These are phyloP conservation scores for Gallinago stenura DNA, from an alignment of 2,797 vertebrate species.

Conservation along the genomic window DNA sequence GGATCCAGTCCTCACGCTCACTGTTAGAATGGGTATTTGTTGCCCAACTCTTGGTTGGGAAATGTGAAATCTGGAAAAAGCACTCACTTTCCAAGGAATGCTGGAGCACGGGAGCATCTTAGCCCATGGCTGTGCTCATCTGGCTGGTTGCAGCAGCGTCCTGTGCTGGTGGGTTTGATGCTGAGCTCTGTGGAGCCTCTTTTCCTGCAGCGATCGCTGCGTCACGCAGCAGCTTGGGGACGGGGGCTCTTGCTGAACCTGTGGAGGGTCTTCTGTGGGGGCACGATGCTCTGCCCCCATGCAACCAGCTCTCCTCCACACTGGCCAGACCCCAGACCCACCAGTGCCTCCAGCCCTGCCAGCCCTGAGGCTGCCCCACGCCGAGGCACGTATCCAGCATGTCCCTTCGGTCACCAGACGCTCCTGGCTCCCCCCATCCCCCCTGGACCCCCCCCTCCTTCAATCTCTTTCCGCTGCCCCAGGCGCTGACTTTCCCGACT, in stretches of 20 bases:
- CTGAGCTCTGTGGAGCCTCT: neutral
- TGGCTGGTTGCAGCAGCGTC: neutral
- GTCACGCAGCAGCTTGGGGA: accelerated
- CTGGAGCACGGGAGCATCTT: neutral
- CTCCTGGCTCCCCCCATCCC: neutral
- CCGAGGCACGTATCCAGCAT: neutral
- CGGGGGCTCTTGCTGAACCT: neutral
- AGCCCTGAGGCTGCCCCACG: neutral
- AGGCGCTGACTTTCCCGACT: neutral
- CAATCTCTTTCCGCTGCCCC: neutral
- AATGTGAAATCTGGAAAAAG: neutral
- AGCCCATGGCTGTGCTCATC: neutral
- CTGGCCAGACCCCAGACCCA: neutral
- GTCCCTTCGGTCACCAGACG: neutral
- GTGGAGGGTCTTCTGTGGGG: accelerated
- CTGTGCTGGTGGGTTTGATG: neutral
- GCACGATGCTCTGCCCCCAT: neutral
- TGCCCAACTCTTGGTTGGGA: neutral
- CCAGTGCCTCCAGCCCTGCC: neutral
- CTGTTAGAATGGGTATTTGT: neutral
- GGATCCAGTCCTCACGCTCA: neutral
- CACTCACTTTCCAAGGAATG: neutral
- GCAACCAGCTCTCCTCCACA: neutral
- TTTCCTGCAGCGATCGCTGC: neutral
- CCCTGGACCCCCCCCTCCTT: neutral